phyloP scores from a whole-genome alignment of 2,797 vertebrate species.

The Zalophus californianus region DNA sequence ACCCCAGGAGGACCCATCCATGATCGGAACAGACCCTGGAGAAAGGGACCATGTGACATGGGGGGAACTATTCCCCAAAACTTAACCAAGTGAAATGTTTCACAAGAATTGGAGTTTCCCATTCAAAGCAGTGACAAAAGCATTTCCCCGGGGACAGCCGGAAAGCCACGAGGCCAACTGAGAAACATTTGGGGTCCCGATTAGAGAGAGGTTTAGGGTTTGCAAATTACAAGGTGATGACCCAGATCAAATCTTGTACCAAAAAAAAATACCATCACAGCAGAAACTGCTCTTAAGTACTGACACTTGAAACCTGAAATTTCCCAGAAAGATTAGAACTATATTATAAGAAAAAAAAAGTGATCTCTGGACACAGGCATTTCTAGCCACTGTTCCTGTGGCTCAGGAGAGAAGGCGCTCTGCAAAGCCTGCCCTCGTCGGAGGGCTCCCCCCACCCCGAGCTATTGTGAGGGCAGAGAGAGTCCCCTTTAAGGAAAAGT shows the following conservation, averaged over 20 bases:
- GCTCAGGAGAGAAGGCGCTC: accelerated
- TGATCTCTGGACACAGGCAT: accelerated
- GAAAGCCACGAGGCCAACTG: background rate
- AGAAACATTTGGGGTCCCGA: background rate
- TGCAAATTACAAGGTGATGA: accelerated
- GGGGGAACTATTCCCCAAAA: too few relatives aligned
- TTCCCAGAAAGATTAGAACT: background rate
- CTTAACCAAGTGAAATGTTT: background rate
- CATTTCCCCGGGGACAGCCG: background rate
- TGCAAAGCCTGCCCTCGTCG: accelerated
- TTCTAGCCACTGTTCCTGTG: background rate
- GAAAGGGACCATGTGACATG: too few relatives aligned
- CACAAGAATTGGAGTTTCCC: background rate
- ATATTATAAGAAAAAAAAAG: background rate
- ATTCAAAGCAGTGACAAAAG: background rate
- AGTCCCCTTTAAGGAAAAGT: background rate
- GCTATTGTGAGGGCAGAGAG: background rate
- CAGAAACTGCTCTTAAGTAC: background rate
- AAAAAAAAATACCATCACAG: background rate
- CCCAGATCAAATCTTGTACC: background rate
- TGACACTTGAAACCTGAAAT: background rate
- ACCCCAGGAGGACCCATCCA: background rate
- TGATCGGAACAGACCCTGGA: accelerated
- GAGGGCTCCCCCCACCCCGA: background rate
- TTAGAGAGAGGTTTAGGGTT: accelerated